Evolutionary conservation across 2,888 invertebrate genomes (phyloP).

Genomic region (Aromia moschata): DNA sequence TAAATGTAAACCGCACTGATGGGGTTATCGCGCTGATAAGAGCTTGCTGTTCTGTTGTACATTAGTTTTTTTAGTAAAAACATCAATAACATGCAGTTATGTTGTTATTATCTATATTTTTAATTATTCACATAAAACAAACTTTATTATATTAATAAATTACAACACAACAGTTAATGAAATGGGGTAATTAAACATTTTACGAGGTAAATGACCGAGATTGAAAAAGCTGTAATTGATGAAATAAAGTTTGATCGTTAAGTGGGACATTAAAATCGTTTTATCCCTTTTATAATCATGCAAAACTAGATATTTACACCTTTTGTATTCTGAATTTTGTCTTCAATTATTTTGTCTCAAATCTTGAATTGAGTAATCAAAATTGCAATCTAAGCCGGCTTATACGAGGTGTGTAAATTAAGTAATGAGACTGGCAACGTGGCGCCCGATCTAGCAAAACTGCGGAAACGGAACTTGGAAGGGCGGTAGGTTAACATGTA

Average conservation of each 20-base stretch:
- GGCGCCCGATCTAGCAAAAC: too few species aligned
- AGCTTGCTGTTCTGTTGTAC: not conserved
- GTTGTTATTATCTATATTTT: conserved; percentile 1
- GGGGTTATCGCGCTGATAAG: conserved; percentile 7
- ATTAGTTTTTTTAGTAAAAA: not conserved
- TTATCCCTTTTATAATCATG: not conserved
- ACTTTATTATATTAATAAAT: not conserved
- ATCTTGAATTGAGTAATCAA: too few species aligned
- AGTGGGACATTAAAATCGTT: not conserved
- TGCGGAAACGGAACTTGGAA: too few species aligned
- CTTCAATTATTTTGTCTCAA: too few species aligned
- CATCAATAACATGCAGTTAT: conserved; percentile 5
- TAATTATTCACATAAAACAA: conserved; percentile 1
- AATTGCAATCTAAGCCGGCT: too few species aligned
- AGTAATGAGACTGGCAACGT: too few species aligned
- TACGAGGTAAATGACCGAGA: conserved; percentile 1
- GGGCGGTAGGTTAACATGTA: too few species aligned
- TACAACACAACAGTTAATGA: not conserved
- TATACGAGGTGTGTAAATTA: too few species aligned
- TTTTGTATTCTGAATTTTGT: too few species aligned
- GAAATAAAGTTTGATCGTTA: not conserved
- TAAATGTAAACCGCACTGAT: too few species aligned
- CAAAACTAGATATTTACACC: not conserved
- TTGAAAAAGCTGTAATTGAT: not conserved
- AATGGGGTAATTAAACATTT: not conserved